Conservation (phyloP, 2,888 invertebrate genomes). For the Phengaris alcon region DNA sequence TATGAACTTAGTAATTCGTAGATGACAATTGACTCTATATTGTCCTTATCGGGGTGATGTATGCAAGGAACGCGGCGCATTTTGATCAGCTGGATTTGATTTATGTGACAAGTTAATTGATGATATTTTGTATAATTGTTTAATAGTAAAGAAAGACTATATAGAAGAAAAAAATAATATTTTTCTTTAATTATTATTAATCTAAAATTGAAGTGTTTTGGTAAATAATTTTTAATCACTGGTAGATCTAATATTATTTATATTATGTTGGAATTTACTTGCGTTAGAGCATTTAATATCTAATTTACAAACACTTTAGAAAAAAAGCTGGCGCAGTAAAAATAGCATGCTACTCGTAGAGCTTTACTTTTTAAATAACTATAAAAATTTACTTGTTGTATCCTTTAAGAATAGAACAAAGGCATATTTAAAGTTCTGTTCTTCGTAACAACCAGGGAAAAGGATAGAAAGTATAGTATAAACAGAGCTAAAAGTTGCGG, state of each 20-base stretch:
- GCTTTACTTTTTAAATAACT: not conserved
- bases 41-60: slow-evolving; percentile 1
- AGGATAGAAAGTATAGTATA: slow-evolving; percentile 57
- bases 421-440: slow-evolving; percentile 35
- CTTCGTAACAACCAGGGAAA: not conserved
- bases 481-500: slow-evolving; percentile 51
- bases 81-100: slow-evolving; percentile 5
- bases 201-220: not conserved
- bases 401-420: slow-evolving; percentile 32
- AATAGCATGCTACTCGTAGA: not conserved
- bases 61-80: not conserved
- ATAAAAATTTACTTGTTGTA: slow-evolving; percentile 4
- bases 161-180: not conserved
- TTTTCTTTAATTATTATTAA: not conserved
- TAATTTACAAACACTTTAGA: not conserved
- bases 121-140: not conserved
- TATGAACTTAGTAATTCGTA: slow-evolving; percentile 47
- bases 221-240: not conserved
- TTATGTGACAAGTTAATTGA: slow-evolving; percentile 4
- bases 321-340: slow-evolving; percentile 6
- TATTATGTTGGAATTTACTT: not conserved
- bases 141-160: not conserved
- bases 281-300: not conserved
- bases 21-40: slow-evolving; percentile 15
- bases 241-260: no score